Conservation (phyloP, 1,140 invertebrate species). For the Drosophila pectinifera region DNA sequence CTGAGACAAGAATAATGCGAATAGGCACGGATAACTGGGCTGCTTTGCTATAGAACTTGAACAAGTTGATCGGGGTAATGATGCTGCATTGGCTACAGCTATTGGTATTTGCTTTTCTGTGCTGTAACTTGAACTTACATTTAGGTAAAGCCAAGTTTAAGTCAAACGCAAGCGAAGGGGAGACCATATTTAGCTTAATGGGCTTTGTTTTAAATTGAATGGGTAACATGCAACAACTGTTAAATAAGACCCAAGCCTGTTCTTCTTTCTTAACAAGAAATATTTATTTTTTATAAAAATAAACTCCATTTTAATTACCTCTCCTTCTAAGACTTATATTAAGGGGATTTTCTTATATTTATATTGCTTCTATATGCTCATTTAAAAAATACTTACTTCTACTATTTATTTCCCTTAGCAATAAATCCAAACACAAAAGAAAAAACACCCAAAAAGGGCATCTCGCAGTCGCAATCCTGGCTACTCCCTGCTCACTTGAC, state of each 20-base stretch:
- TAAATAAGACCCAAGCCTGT: too few species aligned
- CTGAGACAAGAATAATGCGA: background rate
- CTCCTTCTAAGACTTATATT: background rate
- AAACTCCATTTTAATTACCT: too few species aligned
- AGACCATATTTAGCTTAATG: too few species aligned
- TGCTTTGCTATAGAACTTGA: background rate
- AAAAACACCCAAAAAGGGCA: background rate
- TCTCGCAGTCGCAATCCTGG: conserved; percentile 7
- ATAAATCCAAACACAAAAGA: background rate
- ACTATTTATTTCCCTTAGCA: background rate
- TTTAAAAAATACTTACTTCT: too few species aligned
- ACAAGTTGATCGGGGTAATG: too few species aligned
- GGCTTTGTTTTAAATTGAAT: background rate
- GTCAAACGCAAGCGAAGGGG: background rate
- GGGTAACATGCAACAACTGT: too few species aligned
- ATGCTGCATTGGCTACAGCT: too few species aligned
- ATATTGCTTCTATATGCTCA: background rate
- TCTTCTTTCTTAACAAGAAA: too few species aligned
- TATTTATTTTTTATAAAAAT: background rate
- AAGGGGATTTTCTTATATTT: too few species aligned
- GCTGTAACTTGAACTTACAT: background rate
- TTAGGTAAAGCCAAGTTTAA: too few species aligned
- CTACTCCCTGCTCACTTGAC: background rate
- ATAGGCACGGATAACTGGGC: background rate
- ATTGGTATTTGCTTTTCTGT: too few species aligned